These are phyloP conservation scores for Ganaspis sp. DNA, from an alignment of 1,140 invertebrate species.

Conservation along the genomic window DNA sequence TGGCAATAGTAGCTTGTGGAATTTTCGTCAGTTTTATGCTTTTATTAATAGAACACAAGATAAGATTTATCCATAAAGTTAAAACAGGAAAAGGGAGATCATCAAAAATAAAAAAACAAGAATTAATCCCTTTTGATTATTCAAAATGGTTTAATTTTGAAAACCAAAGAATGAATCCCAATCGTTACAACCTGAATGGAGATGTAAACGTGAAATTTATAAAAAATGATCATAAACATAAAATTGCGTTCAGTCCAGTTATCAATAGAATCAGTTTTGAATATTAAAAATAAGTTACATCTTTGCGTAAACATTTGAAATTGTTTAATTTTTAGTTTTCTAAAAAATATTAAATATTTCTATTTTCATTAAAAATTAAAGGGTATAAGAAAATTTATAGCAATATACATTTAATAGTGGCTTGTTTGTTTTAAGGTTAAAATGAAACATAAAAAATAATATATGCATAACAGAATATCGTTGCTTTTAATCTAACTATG, in stretches of 20 bases:
- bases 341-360: background rate
- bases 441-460: background rate
- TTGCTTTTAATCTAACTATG: background rate
- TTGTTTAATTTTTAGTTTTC: too few relatives aligned
- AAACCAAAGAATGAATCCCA: background rate
- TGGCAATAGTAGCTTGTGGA: background rate
- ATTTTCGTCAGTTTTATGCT: background rate
- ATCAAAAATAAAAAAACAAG: background rate
- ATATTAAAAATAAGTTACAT: too few relatives aligned
- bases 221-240: background rate
- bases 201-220: background rate
- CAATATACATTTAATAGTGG: too few relatives aligned
- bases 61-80: background rate
- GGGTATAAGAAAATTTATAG: too few relatives aligned
- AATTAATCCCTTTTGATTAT: background rate
- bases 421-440: too few relatives aligned
- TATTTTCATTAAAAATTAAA: too few relatives aligned
- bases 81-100: background rate
- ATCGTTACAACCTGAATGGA: background rate
- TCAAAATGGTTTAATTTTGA: background rate
- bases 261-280: background rate
- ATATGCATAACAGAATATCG: background rate
- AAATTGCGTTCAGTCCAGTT: background rate
- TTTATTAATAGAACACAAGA: background rate
- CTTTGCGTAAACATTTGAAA: too few relatives aligned